Base-by-base conservation (phyloP, 1,140 invertebrate species). In the Archivesica marissinica region DNA sequence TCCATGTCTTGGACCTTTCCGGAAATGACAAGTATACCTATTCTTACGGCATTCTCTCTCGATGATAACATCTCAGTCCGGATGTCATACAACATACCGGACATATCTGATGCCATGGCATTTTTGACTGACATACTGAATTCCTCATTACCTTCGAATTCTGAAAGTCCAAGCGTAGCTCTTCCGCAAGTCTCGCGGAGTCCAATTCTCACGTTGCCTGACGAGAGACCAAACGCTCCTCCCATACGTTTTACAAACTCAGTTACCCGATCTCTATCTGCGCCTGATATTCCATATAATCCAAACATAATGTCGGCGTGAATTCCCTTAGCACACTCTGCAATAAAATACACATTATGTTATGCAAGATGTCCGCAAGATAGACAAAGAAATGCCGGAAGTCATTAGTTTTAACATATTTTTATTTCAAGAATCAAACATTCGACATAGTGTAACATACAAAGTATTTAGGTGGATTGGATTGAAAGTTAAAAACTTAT, bases 241-340 rank as follows among this genome's bases (percentile, higher is more conserved):
- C 77, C 77, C 0, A 80, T 15, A 0, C 33, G 1, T 33, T 80
- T 66, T 9, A 80, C 50, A 56, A 80, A 80, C 28, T 66, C 77
- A 23, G 44, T 66, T 2, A 80, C 77, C 13, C 50, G 23, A 25
- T 25, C 52, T 50, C 44, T 80, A 25, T 41, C 59, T 23, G 13
- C 59, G 59, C 77, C 77, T 13, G 59, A 59, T 17, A 80, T 80
- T 28, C 56, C 56, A 33, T 66, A 38, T 30, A 80, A 38, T 38
- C 77, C 77, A 68, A 80, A 80, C 25, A 80, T 41, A 68, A 80
- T 64, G 25, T 80, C 61, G 23, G 59, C 59, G 17, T 66, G 1
- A 6, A 80, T 9, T 7, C 52, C 30, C 15, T 64, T 66, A 6
- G 61, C 23, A 28, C 77, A 80, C 17, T 25, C 77, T 80, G 30